Conservation (phyloP, 1,140 invertebrate genomes). For the Elymnias hypermnestra region DNA sequence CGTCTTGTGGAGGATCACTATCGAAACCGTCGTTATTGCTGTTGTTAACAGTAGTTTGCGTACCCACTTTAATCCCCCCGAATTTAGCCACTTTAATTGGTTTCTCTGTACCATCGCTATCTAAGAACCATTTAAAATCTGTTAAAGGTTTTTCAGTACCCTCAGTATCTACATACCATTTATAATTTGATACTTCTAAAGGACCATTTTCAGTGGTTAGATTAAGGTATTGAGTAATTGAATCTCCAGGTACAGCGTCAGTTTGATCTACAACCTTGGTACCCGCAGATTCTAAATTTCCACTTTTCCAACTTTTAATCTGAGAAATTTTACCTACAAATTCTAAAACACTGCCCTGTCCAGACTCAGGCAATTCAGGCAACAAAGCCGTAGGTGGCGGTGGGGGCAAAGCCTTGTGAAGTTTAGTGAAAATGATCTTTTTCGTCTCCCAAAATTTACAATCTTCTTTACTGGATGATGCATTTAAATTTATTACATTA, state of each 20-base stretch:
- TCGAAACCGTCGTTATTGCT: slow-evolving; percentile 64
- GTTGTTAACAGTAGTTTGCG: slow-evolving; percentile 48
- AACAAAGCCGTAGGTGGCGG: slow-evolving; percentile 48
- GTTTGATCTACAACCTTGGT: slow-evolving; percentile 62
- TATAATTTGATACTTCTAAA: slow-evolving; percentile 44
- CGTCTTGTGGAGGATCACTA: slow-evolving; percentile 58
- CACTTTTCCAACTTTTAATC: slow-evolving; percentile 62
- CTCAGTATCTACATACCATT: slow-evolving; percentile 2
- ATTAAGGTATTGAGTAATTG: slow-evolving; percentile 60
- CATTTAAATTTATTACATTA: slow-evolving; percentile 68
- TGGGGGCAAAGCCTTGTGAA: slow-evolving; percentile 54
- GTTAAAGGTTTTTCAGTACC: background rate
- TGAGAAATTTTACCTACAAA: slow-evolving; percentile 60
- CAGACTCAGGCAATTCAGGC: slow-evolving; percentile 51
- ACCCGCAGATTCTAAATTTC: slow-evolving; percentile 50
- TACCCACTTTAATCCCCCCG: slow-evolving; percentile 46
- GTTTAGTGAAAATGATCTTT: slow-evolving; percentile 57
- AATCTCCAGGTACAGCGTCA: slow-evolving; percentile 47
- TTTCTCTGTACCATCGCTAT: slow-evolving; percentile 51
- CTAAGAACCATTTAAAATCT: slow-evolving; percentile 65
- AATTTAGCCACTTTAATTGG: slow-evolving; percentile 44
- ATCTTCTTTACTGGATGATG: slow-evolving; percentile 68
- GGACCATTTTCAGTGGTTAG: slow-evolving; percentile 51
- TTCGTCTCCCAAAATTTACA: slow-evolving; percentile 62
- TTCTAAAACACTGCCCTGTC: slow-evolving; percentile 48